Percentiles rank a stretch among this genome's conserved stretches.
phyloP scores from a whole-genome alignment of 2,888 invertebrate genomes.

The Drosophila emarginata region DNA sequence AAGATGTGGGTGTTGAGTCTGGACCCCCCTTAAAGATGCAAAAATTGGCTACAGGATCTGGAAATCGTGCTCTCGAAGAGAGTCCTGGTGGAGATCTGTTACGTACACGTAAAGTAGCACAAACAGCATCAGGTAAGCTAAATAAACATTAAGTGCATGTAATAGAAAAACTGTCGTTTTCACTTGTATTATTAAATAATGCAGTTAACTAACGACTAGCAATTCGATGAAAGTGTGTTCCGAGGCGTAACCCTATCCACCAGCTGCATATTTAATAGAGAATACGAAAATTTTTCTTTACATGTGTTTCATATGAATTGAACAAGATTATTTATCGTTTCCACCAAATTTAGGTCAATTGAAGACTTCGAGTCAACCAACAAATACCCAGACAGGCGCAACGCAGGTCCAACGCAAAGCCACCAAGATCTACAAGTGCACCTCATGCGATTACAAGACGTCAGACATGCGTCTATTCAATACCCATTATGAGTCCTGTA shows the following conservation, averaged over 20 bases:
- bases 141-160: conserved; percentile 11
- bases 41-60: conserved; percentile 77
- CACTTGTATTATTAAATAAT: too few species aligned
- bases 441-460: conserved; percentile 82
- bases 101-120: conserved; percentile 68
- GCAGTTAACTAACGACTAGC: too few species aligned
- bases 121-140: conserved; percentile 71
- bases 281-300: too few species aligned
- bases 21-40: conserved; percentile 82
- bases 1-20: conserved; percentile 68
- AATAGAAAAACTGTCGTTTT: too few species aligned
- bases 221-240: too few species aligned
- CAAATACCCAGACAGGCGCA: conserved; percentile 54
- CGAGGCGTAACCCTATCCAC: too few species aligned
- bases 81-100: conserved; percentile 50
- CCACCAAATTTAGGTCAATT: conserved; percentile 56
- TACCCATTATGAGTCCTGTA: conserved; percentile 82
- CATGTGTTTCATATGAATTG: neutral
- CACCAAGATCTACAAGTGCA: conserved; percentile 82
- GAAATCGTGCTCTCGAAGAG: conserved; percentile 66
- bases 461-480: conserved; percentile 82
- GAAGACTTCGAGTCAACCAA: conserved; percentile 62
- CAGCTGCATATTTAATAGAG: too few species aligned
- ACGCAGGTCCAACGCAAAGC: conserved; percentile 78
- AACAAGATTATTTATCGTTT: neutral